Evolutionary conservation across 2,113 vertebrate species (phyloP), one percentile per base, ranked within the genome.

Genomic region (Oreochromis aureus): DNA sequence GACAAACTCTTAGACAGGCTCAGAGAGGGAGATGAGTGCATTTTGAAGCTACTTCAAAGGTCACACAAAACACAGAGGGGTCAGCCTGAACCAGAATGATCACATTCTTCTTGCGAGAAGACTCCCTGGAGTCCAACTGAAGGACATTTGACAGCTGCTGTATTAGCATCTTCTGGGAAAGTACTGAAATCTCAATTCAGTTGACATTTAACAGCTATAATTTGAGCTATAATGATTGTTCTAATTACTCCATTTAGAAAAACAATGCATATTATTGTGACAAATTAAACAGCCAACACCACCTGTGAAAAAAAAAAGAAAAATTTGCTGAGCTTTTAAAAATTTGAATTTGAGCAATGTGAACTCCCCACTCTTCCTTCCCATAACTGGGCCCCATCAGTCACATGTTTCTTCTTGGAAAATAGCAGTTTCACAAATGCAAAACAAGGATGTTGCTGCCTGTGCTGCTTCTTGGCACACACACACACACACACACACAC

Each of bases 361-460:
- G 36, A 88, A 66, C 55, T 39, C 58, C 13, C 36, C 11, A 41
- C 10, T 61, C 78, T 85, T 56, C 48, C 34, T 71, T 86, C 88
- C 89, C 55, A 69, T n/a, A 87, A 80, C 46, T 63, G 86, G 88
- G 90, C 90, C 91, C 92, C 88, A 83, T 89, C 78, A 83, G 90
- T 94, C 92, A 88, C 46, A 53, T 34, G 83, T 76, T 82, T 88
- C 92, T 92, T 95, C 93, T 91, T 94, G 89, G 16, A 94, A 94
- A 89, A 89, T 18, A 86, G 63, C 86, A 90, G 93, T 94, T 93
- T 91, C 88, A 86, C 88, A 82, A 89, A 94, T 76, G 81, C 86
- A 93, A 88, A 94, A 93, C 90, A 89, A 94, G 91, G 91, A 93
- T 81, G 88, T 94, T 88, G 63, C 13, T 88, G 86, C n/a, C 61